Conservation (phyloP, 2,888 invertebrate genomes). For the Anarsia innoxiella region DNA sequence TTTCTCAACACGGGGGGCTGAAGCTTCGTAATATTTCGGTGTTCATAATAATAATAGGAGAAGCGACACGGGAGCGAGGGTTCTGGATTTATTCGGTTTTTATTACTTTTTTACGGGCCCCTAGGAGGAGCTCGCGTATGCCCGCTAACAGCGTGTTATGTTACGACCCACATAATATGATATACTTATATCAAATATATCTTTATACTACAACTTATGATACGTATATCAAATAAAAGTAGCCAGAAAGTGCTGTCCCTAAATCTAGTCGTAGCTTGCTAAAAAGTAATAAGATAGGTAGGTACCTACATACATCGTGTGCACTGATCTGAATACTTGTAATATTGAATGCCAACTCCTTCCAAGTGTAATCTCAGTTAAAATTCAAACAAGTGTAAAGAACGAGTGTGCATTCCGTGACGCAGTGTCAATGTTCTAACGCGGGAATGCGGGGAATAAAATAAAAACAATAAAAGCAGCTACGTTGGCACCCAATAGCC, state of each 20-base stretch:
- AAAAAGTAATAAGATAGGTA: too few species aligned
- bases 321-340: too few species aligned
- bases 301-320: too few species aligned
- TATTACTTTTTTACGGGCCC: slow-evolving; percentile 70
- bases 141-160: slow-evolving; percentile 43
- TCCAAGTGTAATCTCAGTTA: slow-evolving; percentile 2
- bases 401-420: slow-evolving; percentile 1
- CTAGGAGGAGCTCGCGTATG: slow-evolving; percentile 34
- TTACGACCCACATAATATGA: slow-evolving; percentile 33
- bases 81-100: slow-evolving; percentile 66
- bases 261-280: too few species aligned
- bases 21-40: slow-evolving; percentile 55
- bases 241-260: too few species aligned
- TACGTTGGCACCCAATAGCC: slow-evolving; percentile 53
- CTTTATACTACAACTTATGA: too few species aligned
- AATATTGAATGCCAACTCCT: not conserved
- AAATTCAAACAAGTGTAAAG: slow-evolving; percentile 12
- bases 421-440: not conserved
- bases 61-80: slow-evolving; percentile 45
- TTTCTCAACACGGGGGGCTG: slow-evolving; percentile 23
- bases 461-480: slow-evolving; percentile 57
- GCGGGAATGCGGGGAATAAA: slow-evolving; percentile 22
- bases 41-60: slow-evolving; percentile 65
- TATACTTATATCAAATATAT: slow-evolving; percentile 6
- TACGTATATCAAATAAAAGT: too few species aligned